Conservation (phyloP, 2,113 vertebrate species). For the Sebastes fasciatus region DNA sequence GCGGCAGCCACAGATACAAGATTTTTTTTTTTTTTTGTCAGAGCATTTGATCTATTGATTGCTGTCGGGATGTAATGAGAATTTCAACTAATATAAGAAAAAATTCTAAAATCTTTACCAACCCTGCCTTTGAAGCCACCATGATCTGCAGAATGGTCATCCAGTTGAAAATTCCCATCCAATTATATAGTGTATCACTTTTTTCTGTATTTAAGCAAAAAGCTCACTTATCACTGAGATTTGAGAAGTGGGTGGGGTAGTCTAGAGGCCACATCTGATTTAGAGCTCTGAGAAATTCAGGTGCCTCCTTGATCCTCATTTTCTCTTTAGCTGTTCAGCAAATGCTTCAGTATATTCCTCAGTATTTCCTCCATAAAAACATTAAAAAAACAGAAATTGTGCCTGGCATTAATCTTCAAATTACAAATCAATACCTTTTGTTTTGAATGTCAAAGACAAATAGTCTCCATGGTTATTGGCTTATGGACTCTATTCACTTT, state of each 20-base stretch:
- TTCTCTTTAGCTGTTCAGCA: neutral
- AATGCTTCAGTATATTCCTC: neutral
- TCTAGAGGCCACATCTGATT: neutral
- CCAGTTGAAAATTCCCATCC: constrained; percentile 10
- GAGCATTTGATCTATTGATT: too few relatives aligned
- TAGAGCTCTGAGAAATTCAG: neutral
- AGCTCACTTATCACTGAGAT: constrained; percentile 7
- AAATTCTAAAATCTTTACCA: neutral
- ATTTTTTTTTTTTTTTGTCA: too few relatives aligned
- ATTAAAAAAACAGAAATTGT: neutral
- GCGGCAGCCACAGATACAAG: too few relatives aligned
- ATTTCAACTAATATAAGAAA: too few relatives aligned
- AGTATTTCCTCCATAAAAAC: constrained; percentile 13
- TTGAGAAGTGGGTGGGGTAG: neutral
- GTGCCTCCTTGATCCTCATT: neutral
- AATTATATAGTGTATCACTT: constrained; percentile 4
- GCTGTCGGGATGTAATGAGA: too few relatives aligned
- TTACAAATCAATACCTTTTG: constrained; percentile 22
- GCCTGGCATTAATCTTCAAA: constrained; percentile 13
- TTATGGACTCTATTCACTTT: constrained; percentile 21
- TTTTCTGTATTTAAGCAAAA: constrained; percentile 15
- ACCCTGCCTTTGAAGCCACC: neutral
- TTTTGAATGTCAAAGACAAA: constrained; percentile 41
- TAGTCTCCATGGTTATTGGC: constrained; percentile 36
- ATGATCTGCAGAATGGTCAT: constrained; percentile 18